Evolutionary conservation across 2,113 vertebrate species (phyloP), one percentile per base, ranked within the genome.

Genomic region (Anser brachyrhynchus): DNA sequence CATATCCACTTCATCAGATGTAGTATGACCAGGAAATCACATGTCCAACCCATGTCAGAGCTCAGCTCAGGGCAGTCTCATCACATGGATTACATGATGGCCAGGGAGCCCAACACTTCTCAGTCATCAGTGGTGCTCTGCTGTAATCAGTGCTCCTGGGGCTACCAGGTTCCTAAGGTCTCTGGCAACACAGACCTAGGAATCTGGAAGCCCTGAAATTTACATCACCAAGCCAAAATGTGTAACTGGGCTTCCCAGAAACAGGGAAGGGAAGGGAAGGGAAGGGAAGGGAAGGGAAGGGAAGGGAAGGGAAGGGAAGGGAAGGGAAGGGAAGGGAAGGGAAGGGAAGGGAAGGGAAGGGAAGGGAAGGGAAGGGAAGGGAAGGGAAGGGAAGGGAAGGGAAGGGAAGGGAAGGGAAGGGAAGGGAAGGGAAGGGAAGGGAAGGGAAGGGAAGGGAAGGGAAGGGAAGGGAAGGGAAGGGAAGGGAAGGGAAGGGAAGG

Each of bases 161-260:
- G 18, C 21, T 29, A 39, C 10, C 0, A 0, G 21, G 9, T 72
- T 61, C 71, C 44, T 67, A 43, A 54, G 39, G 12, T 18, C 52
- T 26, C 39, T 77, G 54, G 16, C 3, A 66, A 37, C 15, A 28
- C 3, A 37, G 12, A 7, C 11, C 21, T 31, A 17, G 12, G 26
- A 54, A n/a, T 72, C 31, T 71, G 65, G 20, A 67, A 93, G 37
- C 28, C 31, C 4, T 55, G 33, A 87, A 86, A 79, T 79, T 55
- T 49, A 31, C 13, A 3, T 54, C 39, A 44, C 25, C 2, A 57
- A 22, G 17, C 20, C 33, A 58, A 80, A 84, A 16, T 18, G 0
- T 46, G 35, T 37, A 35, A 39, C 6, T 72, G 7, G 7, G 8
- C 10, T 81, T 89, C 33, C 7, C 54, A 91, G 61, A 77, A 84